Evolutionary conservation across 2,888 invertebrate species (phyloP).

Genomic region (Spisula solida): DNA sequence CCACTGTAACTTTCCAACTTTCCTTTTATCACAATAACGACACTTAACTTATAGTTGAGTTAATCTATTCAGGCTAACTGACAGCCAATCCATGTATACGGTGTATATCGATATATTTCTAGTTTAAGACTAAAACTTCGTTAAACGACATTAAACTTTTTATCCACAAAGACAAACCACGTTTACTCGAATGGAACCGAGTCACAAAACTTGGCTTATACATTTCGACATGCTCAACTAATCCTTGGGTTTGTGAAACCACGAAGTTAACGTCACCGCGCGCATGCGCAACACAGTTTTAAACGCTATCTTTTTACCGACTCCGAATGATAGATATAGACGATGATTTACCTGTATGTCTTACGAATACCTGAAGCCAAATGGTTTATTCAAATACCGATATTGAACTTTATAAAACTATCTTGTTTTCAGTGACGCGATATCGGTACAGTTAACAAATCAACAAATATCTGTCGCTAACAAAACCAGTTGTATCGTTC

Average conservation of each 20-base stretch:
- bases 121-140: background rate
- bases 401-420: background rate
- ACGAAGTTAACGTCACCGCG: slow-evolving; percentile 32
- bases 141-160: background rate
- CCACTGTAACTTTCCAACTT: background rate
- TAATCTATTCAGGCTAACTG: background rate
- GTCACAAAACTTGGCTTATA: slow-evolving; percentile 34
- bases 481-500: background rate
- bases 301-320: slow-evolving; percentile 44
- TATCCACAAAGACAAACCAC: slow-evolving; percentile 25
- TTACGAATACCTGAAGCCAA: background rate
- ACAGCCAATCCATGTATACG: slow-evolving; percentile 18
- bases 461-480: background rate
- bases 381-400: background rate
- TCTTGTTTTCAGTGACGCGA: background rate
- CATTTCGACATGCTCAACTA: slow-evolving; percentile 39
- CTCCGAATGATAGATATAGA: slow-evolving; percentile 31
- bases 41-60: slow-evolving; percentile 13
- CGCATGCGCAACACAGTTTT: slow-evolving; percentile 41
- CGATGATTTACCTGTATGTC: slow-evolving; percentile 35
- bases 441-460: background rate
- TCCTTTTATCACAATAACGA: slow-evolving; percentile 18
- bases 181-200: slow-evolving; percentile 57
- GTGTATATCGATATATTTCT: background rate
- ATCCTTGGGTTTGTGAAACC: background rate